These are phyloP conservation scores for Trichoplax adhaerens DNA, from an alignment of 37 sponge, comb jelly and placozoan species.

Conservation along the genomic window DNA sequence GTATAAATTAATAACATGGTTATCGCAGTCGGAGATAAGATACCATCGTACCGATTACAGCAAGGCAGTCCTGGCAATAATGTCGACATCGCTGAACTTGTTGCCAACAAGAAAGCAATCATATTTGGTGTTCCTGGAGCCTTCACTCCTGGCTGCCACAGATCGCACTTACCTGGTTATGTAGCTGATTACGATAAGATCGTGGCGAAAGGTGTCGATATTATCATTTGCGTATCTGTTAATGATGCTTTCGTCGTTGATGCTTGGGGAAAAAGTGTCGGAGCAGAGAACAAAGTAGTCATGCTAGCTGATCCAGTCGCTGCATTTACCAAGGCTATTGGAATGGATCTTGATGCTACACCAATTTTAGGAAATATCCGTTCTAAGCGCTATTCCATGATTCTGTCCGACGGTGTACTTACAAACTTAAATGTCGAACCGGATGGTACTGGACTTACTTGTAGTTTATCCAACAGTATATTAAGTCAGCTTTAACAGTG, in stretches of 20 bases:
- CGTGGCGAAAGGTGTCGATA: conserved; percentile 54
- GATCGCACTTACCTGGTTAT: conserved; percentile 80
- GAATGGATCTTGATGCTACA: conserved; percentile 45
- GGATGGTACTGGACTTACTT: conserved; percentile 47
- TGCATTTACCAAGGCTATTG: conserved; percentile 20
- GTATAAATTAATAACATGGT: too few species aligned
- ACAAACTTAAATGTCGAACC: conserved; percentile 55
- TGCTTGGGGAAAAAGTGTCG: conserved; percentile 63
- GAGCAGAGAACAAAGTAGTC: conserved; percentile 47
- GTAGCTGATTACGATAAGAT: conserved; percentile 44
- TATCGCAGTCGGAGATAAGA: conserved; percentile 51
- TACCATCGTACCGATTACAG: conserved; percentile 48
- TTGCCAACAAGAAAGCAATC: conserved; percentile 69
- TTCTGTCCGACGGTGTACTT: conserved; percentile 57
- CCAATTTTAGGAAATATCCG: conserved; percentile 36
- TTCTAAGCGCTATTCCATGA: conserved; percentile 61
- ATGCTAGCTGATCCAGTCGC: too few species aligned
- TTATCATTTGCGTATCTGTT: conserved; percentile 78
- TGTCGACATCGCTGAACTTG: conserved; percentile 69
- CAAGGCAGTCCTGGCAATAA: conserved; percentile 44
- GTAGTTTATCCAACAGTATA: conserved; percentile 21
- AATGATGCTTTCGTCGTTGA: conserved; percentile 90
- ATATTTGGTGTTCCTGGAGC: conserved; percentile 91
- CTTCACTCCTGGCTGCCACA: conserved; percentile 79
- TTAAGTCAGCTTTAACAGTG: not conserved